Conservation (phyloP, 2,113 vertebrate species). For the Egretta garzetta region DNA sequence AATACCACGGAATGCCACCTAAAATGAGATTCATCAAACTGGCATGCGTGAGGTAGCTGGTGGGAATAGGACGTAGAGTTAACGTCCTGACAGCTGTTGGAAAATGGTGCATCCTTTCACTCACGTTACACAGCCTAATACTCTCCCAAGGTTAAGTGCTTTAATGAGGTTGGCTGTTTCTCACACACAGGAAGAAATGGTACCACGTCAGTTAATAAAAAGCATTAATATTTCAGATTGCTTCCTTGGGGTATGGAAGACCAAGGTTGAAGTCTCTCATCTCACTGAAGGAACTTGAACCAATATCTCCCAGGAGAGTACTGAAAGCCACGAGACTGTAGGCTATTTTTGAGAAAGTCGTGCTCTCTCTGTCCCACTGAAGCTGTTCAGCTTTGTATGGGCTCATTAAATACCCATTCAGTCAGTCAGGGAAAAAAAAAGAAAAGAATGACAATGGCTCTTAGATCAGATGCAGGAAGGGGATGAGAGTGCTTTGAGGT, state of each 20-base stretch:
- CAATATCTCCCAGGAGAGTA: neutral
- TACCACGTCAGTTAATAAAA: neutral
- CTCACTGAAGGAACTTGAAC: constrained; percentile 18
- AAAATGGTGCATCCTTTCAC: neutral
- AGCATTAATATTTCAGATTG: constrained; percentile 46
- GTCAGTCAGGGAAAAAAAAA: neutral
- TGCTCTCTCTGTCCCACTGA: constrained; percentile 12
- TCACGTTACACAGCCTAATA: neutral
- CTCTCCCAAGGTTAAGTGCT: constrained; percentile 23
- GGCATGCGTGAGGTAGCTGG: neutral
- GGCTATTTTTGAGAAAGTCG: neutral
- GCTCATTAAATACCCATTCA: constrained; percentile 50
- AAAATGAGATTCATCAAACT: neutral
- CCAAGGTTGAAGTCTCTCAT: constrained; percentile 37
- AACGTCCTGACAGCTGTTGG: neutral
- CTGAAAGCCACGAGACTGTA: constrained; percentile 10
- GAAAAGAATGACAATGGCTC: neutral
- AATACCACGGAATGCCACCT: neutral
- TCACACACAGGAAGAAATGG: neutral
- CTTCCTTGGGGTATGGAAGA: constrained; percentile 16
- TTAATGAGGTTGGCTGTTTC: constrained; percentile 24
- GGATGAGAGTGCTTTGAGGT: constrained; percentile 3
- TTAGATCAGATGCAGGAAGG: neutral
- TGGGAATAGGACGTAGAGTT: neutral
- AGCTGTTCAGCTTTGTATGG: constrained; percentile 14